Base-by-base conservation (phyloP, 2,888 invertebrate species). In the Stramonita haemastoma region DNA sequence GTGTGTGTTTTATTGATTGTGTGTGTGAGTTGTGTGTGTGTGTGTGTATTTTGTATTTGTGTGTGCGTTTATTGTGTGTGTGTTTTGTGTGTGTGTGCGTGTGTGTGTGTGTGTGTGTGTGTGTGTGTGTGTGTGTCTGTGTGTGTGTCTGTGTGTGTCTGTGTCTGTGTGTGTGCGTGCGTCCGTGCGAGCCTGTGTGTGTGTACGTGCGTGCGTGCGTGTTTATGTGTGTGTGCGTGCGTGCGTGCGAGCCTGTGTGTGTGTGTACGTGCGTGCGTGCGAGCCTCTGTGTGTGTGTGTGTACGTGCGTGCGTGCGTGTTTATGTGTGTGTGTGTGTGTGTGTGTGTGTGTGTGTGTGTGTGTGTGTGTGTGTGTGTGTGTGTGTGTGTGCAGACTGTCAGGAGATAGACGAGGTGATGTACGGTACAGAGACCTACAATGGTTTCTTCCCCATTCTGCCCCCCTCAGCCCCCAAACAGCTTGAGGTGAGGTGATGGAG, bases 301-400 rank as follows among this genome's bases (percentile, higher is more conserved):
- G 60, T 60, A 2, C 2, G 60, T 60, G 19, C 19, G 66, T 66
- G 22, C 19, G 66, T 66, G 66, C 8, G 46, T 46, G 46, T 46
- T 2, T 46, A 8, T 46, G 46, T 22, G 19, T 19, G 73, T 26
- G 73, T 73, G 73, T 73, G 73, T 73, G 73, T 73, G 13, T 73
- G 73, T 15, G 17, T 8, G 29, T n/a, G n/a, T n/a, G n/a, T n/a
- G 32, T 79, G 79, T 79, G 32, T 79, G 79, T 79, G 79, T 79
- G 79, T 79, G 79, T 79, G 79, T 79, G 79, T 79, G 79, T 79
- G 32, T 79, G 79, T 79, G 79, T 79, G 79, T 79, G 79, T 32
- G 79, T 32, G 79, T 32, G 36, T 83, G 83, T 34, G 46, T 83
- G 83, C 73, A 26, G 15, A n/a, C 73, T 6, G 6, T 6, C 73